Conservation (phyloP, 2,888 invertebrate genomes). For the Orthonevra nobilis region DNA sequence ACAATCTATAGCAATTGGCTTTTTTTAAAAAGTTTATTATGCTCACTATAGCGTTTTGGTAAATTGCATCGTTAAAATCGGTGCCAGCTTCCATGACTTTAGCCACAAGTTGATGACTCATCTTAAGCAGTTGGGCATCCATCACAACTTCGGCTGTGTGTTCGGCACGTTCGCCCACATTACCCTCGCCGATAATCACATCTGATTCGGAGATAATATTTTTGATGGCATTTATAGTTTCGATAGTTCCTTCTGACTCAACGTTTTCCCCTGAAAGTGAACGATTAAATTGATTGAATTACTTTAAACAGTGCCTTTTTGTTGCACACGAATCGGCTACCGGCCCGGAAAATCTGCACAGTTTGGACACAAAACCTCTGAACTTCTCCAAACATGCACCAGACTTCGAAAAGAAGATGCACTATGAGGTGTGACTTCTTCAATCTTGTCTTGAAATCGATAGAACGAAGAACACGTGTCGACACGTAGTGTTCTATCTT, state of each 20-base stretch:
- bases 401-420: no score
- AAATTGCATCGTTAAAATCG: constrained; percentile 76
- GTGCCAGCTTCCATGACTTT: constrained; percentile 75
- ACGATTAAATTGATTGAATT: no score
- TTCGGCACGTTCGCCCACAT: constrained; percentile 74
- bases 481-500: no score
- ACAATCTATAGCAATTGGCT: no score
- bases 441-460: no score
- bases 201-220: constrained; percentile 74
- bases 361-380: no score
- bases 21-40: background rate
- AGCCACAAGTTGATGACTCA: constrained; percentile 77
- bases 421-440: no score
- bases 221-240: constrained; percentile 72
- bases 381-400: no score
- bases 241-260: constrained; percentile 32
- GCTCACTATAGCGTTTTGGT: constrained; percentile 76
- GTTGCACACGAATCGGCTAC: no score
- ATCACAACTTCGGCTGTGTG: constrained; percentile 78
- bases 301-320: no score
- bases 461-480: no score
- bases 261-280: constrained; percentile 38
- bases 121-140: constrained; percentile 78
- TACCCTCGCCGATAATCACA: constrained; percentile 73
- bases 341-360: no score